These are phyloP conservation scores for Chionoecetes opilio DNA, from an alignment of 1,140 invertebrate species.

Conservation along the genomic window DNA sequence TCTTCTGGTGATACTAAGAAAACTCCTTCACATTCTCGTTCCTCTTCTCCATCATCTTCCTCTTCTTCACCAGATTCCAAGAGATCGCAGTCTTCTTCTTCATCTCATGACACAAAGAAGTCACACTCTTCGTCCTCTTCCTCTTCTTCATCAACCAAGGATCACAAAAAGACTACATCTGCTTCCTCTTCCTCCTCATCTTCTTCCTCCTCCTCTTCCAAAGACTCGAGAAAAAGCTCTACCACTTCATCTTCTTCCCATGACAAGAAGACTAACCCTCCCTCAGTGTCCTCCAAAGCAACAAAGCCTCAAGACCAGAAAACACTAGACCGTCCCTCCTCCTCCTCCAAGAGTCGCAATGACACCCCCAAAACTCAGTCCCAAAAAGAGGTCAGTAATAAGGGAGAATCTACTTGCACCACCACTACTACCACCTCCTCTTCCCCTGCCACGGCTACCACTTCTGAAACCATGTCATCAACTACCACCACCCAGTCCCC, in stretches of 20 bases:
- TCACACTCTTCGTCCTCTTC: neutral
- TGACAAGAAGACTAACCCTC: neutral
- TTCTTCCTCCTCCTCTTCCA: neutral
- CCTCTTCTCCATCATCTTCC: neutral
- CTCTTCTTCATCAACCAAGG: neutral
- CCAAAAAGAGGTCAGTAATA: neutral
- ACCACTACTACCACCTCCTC: neutral
- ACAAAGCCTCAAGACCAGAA: neutral
- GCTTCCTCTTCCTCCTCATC: neutral
- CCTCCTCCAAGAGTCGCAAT: neutral
- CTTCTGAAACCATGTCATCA: neutral
- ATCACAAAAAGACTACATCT: neutral
- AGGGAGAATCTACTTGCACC: neutral
- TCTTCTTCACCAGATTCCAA: neutral
- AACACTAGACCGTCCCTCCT: neutral
- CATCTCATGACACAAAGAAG: neutral
- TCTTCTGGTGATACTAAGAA: neutral
- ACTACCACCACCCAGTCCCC: no score
- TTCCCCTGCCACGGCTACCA: neutral
- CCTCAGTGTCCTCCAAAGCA: neutral
- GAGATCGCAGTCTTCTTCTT: neutral
- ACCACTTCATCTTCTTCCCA: neutral
- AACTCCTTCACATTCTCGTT: neutral
- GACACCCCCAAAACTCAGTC: neutral
- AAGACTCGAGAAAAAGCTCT: neutral